These are phyloP conservation scores for Halichoerus grypus DNA, from an alignment of 2,113 vertebrate genomes.

Conservation along the genomic window DNA sequence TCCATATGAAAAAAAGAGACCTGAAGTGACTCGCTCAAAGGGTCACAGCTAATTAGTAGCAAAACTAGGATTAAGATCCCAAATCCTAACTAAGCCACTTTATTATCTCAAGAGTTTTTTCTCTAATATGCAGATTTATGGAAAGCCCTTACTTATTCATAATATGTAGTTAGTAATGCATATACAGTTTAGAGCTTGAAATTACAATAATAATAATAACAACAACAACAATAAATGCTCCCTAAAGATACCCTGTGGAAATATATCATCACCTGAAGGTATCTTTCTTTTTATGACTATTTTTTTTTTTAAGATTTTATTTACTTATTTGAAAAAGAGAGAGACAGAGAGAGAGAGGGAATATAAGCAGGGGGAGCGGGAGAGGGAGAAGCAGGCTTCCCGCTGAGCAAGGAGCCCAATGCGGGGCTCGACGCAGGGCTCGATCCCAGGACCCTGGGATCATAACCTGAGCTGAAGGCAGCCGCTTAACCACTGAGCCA, in stretches of 20 bases:
- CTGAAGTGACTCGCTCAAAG: not conserved
- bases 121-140: not conserved
- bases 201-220: not conserved
- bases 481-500: too few species aligned
- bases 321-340: too few species aligned
- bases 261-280: not conserved
- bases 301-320: too few species aligned
- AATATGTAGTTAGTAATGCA: not conserved
- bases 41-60: not conserved
- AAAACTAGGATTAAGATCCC: conserved; percentile 15
- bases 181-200: conserved; percentile 49
- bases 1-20: not conserved
- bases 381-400: too few species aligned
- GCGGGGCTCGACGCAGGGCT: too few species aligned
- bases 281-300: too few species aligned
- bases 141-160: not conserved
- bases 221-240: not conserved
- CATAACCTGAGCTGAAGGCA: too few species aligned
- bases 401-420: too few species aligned
- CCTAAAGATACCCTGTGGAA: not conserved
- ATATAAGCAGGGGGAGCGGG: too few species aligned
- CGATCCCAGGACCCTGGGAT: too few species aligned
- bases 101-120: not conserved
- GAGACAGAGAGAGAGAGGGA: too few species aligned
- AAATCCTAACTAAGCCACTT: not conserved